Conservation (phyloP, 2,888 invertebrate species). For the Orthonevra nobilis region DNA sequence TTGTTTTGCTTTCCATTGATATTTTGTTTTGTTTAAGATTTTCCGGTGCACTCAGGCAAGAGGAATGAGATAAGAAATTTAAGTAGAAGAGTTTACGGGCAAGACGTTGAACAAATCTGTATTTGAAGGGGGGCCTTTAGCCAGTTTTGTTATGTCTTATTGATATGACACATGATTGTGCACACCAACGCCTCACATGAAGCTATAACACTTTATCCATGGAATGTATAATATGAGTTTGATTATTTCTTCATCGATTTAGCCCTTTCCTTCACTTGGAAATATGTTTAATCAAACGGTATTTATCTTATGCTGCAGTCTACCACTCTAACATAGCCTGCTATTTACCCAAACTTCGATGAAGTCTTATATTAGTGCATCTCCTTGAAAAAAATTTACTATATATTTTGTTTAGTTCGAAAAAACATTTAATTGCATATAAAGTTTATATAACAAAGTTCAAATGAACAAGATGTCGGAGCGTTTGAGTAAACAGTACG, state of each 20-base stretch:
- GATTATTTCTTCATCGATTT: slow-evolving; percentile 24
- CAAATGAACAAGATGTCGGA: too few species aligned
- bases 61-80: slow-evolving; percentile 32
- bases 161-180: slow-evolving; percentile 29
- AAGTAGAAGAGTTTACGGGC: slow-evolving; percentile 3
- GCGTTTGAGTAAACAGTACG: too few species aligned
- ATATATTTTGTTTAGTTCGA: too few species aligned
- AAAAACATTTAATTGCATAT: too few species aligned
- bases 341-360: too few species aligned
- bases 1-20: slow-evolving; percentile 11
- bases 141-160: slow-evolving; percentile 13
- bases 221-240: slow-evolving; percentile 5
- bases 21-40: slow-evolving; percentile 21
- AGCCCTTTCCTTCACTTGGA: slow-evolving; percentile 3
- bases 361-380: too few species aligned
- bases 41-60: background rate
- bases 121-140: slow-evolving; percentile 35
- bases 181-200: slow-evolving; percentile 4
- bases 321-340: too few species aligned
- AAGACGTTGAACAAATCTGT: slow-evolving; percentile 14
- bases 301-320: background rate
- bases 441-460: too few species aligned
- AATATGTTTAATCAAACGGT: background rate
- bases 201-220: background rate
- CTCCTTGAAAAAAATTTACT: too few species aligned